phyloP scores from a whole-genome alignment of 2,888 invertebrate species.

The Argyresthia albistria region DNA sequence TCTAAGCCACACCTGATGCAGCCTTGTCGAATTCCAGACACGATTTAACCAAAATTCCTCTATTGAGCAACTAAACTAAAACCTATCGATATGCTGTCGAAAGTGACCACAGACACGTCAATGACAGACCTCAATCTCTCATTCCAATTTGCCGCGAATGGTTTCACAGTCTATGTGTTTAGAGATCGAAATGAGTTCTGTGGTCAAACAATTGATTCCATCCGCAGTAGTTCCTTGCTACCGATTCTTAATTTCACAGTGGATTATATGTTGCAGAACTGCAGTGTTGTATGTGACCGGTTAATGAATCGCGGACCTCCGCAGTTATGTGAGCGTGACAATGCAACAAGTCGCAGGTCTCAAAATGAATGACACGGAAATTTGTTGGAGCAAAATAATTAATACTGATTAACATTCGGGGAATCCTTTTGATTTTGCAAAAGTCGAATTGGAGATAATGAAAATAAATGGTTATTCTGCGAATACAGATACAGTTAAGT shows the following conservation, averaged over 20 bases:
- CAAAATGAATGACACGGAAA: no score
- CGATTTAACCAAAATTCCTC: constrained; percentile 14
- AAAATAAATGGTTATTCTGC: neutral
- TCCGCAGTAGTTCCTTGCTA: constrained; percentile 7
- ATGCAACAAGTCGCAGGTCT: no score
- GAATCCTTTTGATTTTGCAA: no score
- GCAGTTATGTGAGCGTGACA: neutral
- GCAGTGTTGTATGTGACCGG: constrained; percentile 13
- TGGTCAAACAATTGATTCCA: constrained; percentile 54
- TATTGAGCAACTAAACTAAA: constrained; percentile 8
- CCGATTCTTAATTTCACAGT: constrained; percentile 60
- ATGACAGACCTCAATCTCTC: neutral
- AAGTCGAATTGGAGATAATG: no score
- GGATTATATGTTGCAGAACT: constrained; percentile 35
- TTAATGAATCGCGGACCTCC: constrained; percentile 9
- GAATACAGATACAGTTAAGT: no score
- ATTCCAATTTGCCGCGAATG: constrained; percentile 25
- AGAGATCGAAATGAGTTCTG: constrained; percentile 54
- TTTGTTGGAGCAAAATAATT: no score
- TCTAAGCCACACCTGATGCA: constrained; percentile 52
- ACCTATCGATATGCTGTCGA: neutral
- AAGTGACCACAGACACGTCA: constrained; percentile 5
- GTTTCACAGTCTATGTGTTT: constrained; percentile 41
- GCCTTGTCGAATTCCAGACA: constrained; percentile 49
- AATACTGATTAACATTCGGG: no score